Evolutionary conservation across 2,113 vertebrate species (phyloP).

Genomic region (Panthera tigris): DNA sequence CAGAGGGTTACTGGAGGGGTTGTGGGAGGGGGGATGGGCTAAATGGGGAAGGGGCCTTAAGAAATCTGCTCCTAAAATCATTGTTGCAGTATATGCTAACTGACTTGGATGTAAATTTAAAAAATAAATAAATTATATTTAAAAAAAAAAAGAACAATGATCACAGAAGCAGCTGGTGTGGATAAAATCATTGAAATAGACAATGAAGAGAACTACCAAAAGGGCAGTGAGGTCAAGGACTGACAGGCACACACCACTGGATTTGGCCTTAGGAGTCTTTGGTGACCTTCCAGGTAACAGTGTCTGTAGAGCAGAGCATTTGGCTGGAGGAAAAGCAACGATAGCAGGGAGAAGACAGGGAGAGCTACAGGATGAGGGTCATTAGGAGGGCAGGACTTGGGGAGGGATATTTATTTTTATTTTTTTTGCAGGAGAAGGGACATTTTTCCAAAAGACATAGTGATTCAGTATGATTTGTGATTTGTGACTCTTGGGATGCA

Average conservation of each 20-base stretch:
- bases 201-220: not conserved
- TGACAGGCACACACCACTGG: not conserved
- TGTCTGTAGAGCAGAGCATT: not conserved
- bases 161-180: not conserved
- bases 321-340: not conserved
- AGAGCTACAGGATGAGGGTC: no score
- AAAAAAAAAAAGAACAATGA: not conserved
- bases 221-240: not conserved
- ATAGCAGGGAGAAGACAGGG: not conserved
- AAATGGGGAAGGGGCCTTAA: no score
- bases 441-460: not conserved
- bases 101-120: no score
- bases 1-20: no score
- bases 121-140: no score
- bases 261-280: not conserved
- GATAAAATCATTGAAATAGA: not conserved
- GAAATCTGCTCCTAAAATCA: no score
- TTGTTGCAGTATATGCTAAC: no score
- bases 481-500: not conserved
- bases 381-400: not conserved
- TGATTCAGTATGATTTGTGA: not conserved
- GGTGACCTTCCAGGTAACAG: conserved; percentile 6
- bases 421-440: not conserved
- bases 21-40: no score
- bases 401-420: not conserved